Percentiles rank a stretch among this genome's conserved stretches.
These are phyloP conservation scores for Neosilurus mollespiculum DNA, from an alignment of 2,797 vertebrate genomes.

Conservation along the genomic window DNA sequence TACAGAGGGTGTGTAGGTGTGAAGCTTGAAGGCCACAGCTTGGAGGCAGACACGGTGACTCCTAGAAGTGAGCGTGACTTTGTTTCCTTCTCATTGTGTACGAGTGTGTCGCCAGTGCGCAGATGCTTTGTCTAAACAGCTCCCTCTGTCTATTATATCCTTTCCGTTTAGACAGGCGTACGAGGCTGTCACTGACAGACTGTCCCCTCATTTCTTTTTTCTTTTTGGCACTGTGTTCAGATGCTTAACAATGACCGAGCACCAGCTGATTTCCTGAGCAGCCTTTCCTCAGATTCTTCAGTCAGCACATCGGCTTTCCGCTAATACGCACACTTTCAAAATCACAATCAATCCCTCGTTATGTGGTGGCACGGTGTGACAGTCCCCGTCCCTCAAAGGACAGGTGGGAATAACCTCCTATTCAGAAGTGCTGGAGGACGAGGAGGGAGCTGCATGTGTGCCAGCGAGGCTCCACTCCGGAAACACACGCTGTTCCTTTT, in stretches of 20 bases:
- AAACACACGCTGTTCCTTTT: conserved; percentile 37
- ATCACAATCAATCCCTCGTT: conserved; percentile 7
- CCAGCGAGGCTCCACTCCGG: conserved; percentile 21
- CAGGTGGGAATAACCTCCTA: conserved; percentile 23
- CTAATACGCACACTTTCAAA: conserved; percentile 18
- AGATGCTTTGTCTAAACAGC: conserved; percentile 46
- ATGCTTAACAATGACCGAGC: conserved; percentile 35
- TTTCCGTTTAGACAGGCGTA: conserved; percentile 47
- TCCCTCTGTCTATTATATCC: conserved; percentile 48
- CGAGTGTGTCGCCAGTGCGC: conserved; percentile 34
- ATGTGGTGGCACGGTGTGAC: conserved; percentile 2
- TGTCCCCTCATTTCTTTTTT: conserved; percentile 31
- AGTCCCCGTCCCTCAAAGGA: conserved; percentile 17
- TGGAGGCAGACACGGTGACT: conserved; percentile 43
- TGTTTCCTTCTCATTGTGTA: conserved; percentile 46
- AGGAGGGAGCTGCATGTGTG: conserved; percentile 12
- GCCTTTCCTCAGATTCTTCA: conserved; percentile 56
- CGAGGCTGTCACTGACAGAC: conserved; percentile 34
- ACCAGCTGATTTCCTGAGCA: conserved; percentile 55
- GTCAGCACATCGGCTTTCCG: conserved; percentile 20
- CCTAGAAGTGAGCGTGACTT: conserved; percentile 33
- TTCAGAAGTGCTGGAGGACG: conserved; percentile 23
- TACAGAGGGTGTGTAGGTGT: conserved; percentile 11
- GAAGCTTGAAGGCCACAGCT: conserved; percentile 13
- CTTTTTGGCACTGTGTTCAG: conserved; percentile 31